These are phyloP conservation scores for Helleia helle DNA, from an alignment of 2,888 invertebrate genomes.

Conservation along the genomic window DNA sequence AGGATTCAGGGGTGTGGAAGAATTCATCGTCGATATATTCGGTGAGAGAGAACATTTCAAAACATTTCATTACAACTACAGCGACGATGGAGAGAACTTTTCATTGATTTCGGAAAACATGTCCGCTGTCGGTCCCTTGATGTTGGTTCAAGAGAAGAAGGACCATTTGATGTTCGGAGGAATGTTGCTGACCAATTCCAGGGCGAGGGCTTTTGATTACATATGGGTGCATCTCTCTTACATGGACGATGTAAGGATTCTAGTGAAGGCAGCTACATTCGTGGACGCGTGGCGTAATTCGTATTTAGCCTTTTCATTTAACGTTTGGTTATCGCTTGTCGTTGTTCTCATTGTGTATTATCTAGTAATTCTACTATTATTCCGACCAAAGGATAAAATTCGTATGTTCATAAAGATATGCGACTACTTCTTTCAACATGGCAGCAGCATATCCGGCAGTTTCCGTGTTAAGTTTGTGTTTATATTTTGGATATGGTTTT, in stretches of 20 bases:
- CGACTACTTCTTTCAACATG: slow-evolving; percentile 29
- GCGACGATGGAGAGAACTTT: slow-evolving; percentile 21
- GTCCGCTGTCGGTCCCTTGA: slow-evolving; percentile 29
- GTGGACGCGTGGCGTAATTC: slow-evolving; percentile 31
- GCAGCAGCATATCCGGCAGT: slow-evolving; percentile 22
- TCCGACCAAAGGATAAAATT: slow-evolving; percentile 25
- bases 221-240: slow-evolving; percentile 30
- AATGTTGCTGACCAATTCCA: slow-evolving; percentile 22
- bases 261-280: slow-evolving; percentile 31
- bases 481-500: slow-evolving; percentile 38
- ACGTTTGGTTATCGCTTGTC: slow-evolving; percentile 31
- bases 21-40: slow-evolving; percentile 29
- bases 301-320: slow-evolving; percentile 30
- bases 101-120: slow-evolving; percentile 21
- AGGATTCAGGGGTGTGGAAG: slow-evolving; percentile 22
- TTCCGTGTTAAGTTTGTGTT: slow-evolving; percentile 24
- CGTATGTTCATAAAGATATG: slow-evolving; percentile 28
- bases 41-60: slow-evolving; percentile 32
- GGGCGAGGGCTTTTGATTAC: slow-evolving; percentile 30
- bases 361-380: slow-evolving; percentile 23
- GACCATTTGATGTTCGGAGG: slow-evolving; percentile 27
- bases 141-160: not conserved
- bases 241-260: slow-evolving; percentile 31
- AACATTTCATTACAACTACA: slow-evolving; percentile 28
- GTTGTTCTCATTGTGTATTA: slow-evolving; percentile 26